A percentile compares a stretch with the other conserved stretches of the same genome.
phyloP scores from a whole-genome alignment of 2,113 vertebrate genomes.

The Cryptotis parvus region DNA sequence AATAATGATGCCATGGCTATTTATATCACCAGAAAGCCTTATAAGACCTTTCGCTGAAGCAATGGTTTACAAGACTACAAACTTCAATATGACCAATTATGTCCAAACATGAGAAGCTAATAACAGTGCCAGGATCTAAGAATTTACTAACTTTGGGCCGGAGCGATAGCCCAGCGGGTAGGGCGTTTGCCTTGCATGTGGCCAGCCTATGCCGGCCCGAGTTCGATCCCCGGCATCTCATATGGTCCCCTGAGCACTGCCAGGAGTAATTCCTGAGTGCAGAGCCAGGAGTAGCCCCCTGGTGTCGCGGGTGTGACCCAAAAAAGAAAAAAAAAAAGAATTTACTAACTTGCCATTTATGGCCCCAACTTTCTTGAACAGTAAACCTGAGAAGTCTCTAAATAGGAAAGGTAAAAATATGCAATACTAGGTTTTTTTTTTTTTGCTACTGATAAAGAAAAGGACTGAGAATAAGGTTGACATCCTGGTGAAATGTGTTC shows the following conservation, averaged over 20 bases:
- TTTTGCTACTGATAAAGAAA: not conserved
- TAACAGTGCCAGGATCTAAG: not conserved
- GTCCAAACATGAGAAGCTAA: not conserved
- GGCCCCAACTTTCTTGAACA: not conserved
- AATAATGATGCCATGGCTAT: not conserved
- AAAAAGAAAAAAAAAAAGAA: no score
- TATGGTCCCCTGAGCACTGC: no score
- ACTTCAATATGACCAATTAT: not conserved
- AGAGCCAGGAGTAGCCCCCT: no score
- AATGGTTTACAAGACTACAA: conserved; percentile 16
- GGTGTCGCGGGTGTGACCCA: no score
- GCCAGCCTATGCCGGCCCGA: no score
- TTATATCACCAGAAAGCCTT: not conserved
- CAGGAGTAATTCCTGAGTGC: no score
- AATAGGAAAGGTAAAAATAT: not conserved
- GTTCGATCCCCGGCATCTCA: no score
- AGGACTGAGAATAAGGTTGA: not conserved
- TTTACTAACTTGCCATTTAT: not conserved
- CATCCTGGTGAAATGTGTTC: not conserved
- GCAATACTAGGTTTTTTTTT: not conserved
- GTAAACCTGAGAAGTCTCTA: not conserved
- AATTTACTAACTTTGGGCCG: not conserved
- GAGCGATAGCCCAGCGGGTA: no score
- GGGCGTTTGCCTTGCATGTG: no score
- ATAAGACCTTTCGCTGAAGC: not conserved